These are phyloP conservation scores for Peromyscus polionotus DNA, from an alignment of 2,113 vertebrate genomes.

Conservation along the genomic window DNA sequence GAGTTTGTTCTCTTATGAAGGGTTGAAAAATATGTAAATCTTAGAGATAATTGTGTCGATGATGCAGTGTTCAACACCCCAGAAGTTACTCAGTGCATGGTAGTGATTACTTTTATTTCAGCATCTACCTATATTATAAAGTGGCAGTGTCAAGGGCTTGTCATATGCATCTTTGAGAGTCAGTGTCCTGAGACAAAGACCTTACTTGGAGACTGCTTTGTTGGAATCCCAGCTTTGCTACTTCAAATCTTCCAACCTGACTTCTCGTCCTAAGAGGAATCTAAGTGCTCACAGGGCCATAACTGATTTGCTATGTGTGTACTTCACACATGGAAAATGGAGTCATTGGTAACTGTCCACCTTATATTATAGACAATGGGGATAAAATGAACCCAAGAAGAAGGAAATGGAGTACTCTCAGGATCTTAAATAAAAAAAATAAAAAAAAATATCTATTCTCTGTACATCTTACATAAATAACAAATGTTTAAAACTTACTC, in stretches of 20 bases:
- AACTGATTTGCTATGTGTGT: background rate
- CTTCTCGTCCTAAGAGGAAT: background rate
- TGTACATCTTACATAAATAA: background rate
- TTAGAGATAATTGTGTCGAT: background rate
- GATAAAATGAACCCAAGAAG: background rate
- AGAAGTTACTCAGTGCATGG: background rate
- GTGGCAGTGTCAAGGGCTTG: background rate
- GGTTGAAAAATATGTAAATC: background rate
- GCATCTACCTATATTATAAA: constrained; percentile 1
- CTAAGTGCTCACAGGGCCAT: background rate
- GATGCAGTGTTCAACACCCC: background rate
- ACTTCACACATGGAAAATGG: background rate
- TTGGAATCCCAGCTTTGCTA: background rate
- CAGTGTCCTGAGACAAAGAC: background rate
- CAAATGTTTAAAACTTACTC: background rate
- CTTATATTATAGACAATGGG: background rate
- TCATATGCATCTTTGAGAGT: background rate
- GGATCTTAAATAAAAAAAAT: background rate
- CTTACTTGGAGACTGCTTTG: background rate
- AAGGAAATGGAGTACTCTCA: background rate
- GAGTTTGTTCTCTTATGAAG: background rate
- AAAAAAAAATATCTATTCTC: background rate
- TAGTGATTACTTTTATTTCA: background rate
- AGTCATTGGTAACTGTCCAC: background rate
- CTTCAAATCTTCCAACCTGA: background rate